Conservation (phyloP, 2,888 invertebrate genomes). For the Pilophorus perplexus region DNA sequence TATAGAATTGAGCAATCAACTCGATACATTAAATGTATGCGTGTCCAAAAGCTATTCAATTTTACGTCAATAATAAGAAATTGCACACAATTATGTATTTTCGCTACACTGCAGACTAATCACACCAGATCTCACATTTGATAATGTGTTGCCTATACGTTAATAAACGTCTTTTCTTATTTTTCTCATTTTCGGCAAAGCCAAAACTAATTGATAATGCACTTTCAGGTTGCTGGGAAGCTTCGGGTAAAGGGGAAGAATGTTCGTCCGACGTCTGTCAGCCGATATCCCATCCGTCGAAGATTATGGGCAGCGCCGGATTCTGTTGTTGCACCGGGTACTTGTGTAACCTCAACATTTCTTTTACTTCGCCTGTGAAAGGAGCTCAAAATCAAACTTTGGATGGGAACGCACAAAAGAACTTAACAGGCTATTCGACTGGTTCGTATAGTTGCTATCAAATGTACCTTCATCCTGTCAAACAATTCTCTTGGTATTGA, state of each 20-base stretch:
- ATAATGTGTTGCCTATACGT: too few species aligned
- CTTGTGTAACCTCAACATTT: conserved; percentile 72
- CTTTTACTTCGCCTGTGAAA: conserved; percentile 25
- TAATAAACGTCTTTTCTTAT: neutral
- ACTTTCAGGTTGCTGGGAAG: conserved; percentile 55
- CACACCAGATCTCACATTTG: too few species aligned
- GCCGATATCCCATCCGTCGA: conserved; percentile 56
- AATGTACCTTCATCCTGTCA: too few species aligned
- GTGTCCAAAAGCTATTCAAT: too few species aligned
- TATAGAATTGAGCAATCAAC: too few species aligned
- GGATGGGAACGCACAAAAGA: neutral
- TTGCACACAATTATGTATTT: too few species aligned
- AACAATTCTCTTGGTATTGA: too few species aligned
- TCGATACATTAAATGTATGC: too few species aligned
- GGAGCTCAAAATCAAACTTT: conserved; percentile 20
- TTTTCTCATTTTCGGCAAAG: neutral
- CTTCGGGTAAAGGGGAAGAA: conserved; percentile 53
- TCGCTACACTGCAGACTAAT: too few species aligned
- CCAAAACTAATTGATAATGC: neutral
- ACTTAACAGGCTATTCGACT: neutral
- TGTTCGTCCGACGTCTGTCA: conserved; percentile 57
- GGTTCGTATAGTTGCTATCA: too few species aligned
- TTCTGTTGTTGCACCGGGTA: conserved; percentile 82
- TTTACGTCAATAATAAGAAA: too few species aligned
- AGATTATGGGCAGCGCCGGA: conserved; percentile 62